Evolutionary conservation across 35 echinoderm and acorn worm genomes (phyloP), one percentile per base, ranked within the genome.

Genomic region (Apostichopus japonicus): DNA sequence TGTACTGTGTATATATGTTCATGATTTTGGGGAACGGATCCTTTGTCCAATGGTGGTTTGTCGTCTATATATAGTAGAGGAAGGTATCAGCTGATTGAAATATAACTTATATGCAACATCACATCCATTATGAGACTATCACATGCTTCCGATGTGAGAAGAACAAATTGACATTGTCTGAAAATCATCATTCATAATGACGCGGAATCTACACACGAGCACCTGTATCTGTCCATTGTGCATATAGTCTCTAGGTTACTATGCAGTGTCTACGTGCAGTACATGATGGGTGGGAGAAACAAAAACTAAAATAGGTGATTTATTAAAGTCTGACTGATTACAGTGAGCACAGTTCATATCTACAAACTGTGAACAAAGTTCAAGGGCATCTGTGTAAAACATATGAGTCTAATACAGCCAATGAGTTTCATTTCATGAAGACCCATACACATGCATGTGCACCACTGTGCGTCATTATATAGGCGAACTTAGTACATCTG

Each of bases 251-350:
- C 71, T 23, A 75, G 71, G 71, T 75, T 75, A 75, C 71, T 19
- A 19, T 23, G n/a, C 71, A 75, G 71, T 75, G 71, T 75, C 71
- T 83, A 83, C 79, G 79, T 83, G 79, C 79, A 52, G 14, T 83
- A 83, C 79, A 83, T 83, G 79, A 53, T 53, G 79, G 44, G 17
- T n/a, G 54, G 10, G 55, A 83, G 55, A 83, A 83, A 83, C 79
- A 54, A 55, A 83, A 83, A 55, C 79, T 21, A 8, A 53, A 83
- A 83, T 83, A 83, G 55, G 79, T 83, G 79, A 83, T 83, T 83
- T 83, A 83, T 83, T 83, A 13, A 53, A 55, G 79, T 83, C 79
- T 83, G 79, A 6, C 79, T 54, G 79, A 83, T 83, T 75, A 75
- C 71, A 83, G 9, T 6, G 51, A 83, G 79, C 21, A 83, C 21